Evolutionary conservation across 2,888 invertebrate species (phyloP).

Genomic region (Biston stratarius): DNA sequence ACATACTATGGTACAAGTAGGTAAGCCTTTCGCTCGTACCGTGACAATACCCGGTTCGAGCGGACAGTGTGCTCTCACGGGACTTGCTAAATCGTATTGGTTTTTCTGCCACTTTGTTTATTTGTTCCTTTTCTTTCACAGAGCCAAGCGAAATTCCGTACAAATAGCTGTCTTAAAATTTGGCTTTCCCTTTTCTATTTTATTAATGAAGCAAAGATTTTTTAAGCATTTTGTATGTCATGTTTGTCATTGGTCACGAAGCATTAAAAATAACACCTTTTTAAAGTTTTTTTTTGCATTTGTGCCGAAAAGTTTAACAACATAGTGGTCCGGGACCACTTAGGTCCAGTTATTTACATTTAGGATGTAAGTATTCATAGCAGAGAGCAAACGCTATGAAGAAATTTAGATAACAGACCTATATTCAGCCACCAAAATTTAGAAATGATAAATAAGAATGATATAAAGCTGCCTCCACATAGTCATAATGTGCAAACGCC

Average conservation of each 20-base stretch:
- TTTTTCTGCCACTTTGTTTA: constrained; percentile 70
- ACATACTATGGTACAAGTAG: background rate
- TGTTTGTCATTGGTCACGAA: background rate
- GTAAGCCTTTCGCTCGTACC: constrained; percentile 49
- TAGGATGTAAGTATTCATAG: background rate
- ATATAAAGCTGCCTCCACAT: constrained; percentile 66
- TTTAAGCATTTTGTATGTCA: no score
- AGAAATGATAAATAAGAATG: constrained; percentile 63
- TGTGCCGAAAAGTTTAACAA: no score
- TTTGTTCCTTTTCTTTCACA: constrained; percentile 60
- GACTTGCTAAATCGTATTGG: constrained; percentile 77
- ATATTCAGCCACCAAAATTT: constrained; percentile 44
- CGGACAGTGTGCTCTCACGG: constrained; percentile 62
- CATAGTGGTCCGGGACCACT: no score
- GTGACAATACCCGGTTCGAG: constrained; percentile 69
- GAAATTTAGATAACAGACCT: constrained; percentile 31
- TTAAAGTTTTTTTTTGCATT: no score
- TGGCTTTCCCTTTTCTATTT: constrained; percentile 2
- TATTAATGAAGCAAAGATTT: background rate
- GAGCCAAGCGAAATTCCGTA: constrained; percentile 40
- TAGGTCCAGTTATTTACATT: no score
- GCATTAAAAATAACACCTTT: no score
- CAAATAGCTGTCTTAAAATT: constrained; percentile 48
- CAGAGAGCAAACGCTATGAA: background rate
- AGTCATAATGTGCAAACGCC: constrained; percentile 84